Conservation (phyloP, 2,888 invertebrate species). For the Cataglyphis albicans region DNA sequence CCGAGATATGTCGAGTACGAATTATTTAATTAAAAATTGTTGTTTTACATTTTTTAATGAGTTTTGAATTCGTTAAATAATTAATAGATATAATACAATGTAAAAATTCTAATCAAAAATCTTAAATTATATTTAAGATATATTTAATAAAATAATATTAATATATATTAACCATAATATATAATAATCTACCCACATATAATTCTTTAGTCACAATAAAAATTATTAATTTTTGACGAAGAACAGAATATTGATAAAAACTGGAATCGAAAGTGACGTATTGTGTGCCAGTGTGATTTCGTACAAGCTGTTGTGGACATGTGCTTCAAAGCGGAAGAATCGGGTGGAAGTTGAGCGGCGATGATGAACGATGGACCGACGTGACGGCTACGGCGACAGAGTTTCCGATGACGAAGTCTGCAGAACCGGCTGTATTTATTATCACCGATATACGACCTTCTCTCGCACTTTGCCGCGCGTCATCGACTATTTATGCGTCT, state of each 20-base stretch:
- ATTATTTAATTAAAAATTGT: constrained; percentile 5
- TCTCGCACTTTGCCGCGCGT: constrained; percentile 74
- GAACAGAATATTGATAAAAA: background rate
- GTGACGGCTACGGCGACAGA: constrained; percentile 26
- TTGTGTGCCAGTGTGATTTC: constrained; percentile 14
- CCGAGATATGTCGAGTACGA: background rate
- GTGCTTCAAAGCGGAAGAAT: background rate
- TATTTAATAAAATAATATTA: constrained; percentile 7
- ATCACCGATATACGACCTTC: constrained; percentile 78
- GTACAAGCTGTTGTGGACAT: constrained; percentile 4
- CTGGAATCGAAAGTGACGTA: background rate
- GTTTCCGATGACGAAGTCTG: constrained; percentile 40
- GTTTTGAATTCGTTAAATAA: background rate
- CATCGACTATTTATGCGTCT: constrained; percentile 80
- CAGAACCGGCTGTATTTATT: constrained; percentile 64
- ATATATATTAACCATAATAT: background rate
- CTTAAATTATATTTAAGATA: background rate
- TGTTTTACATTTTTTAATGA: background rate
- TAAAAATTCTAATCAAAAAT: background rate
- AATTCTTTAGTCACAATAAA: background rate
- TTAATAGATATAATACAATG: background rate
- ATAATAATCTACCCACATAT: background rate
- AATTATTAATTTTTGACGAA: background rate
- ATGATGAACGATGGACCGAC: constrained; percentile 49
- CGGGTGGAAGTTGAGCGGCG: constrained; percentile 21